A percentile compares a stretch with the other conserved stretches of the same genome.
phyloP scores from a whole-genome alignment of 1,140 invertebrate genomes.

The Philaenus spumarius region DNA sequence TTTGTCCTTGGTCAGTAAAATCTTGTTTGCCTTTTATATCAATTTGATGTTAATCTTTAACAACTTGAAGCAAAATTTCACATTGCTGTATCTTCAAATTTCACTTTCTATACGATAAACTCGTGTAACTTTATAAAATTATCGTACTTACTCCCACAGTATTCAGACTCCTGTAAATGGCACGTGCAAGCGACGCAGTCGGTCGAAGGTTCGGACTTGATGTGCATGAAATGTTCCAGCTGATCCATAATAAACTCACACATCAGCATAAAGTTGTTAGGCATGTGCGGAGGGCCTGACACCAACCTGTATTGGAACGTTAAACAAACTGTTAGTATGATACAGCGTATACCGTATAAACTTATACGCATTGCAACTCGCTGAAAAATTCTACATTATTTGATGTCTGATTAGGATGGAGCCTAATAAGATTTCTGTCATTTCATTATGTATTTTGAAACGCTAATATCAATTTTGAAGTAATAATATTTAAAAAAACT shows the following conservation, averaged over 20 bases:
- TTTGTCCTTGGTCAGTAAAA: too few relatives aligned
- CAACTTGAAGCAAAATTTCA: not conserved
- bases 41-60: not conserved
- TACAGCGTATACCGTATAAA: too few relatives aligned
- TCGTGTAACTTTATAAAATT: not conserved
- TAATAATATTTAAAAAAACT: too few relatives aligned
- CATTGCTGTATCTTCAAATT: not conserved
- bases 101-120: not conserved
- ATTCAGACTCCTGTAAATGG: not conserved
- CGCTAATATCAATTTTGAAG: too few relatives aligned
- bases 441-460: too few relatives aligned
- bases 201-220: not conserved
- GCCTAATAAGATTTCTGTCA: too few relatives aligned
- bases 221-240: constrained; percentile 34
- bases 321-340: too few relatives aligned
- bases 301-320: constrained; percentile 52
- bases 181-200: constrained; percentile 8
- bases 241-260: constrained; percentile 50
- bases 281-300: constrained; percentile 49
- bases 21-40: too few relatives aligned
- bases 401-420: too few relatives aligned
- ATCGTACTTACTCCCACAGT: constrained; percentile 1
- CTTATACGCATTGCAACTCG: too few relatives aligned
- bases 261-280: constrained; percentile 45
- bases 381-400: too few relatives aligned